phyloP scores from a whole-genome alignment of 2,888 invertebrate genomes.

The Lepidonotus clava region DNA sequence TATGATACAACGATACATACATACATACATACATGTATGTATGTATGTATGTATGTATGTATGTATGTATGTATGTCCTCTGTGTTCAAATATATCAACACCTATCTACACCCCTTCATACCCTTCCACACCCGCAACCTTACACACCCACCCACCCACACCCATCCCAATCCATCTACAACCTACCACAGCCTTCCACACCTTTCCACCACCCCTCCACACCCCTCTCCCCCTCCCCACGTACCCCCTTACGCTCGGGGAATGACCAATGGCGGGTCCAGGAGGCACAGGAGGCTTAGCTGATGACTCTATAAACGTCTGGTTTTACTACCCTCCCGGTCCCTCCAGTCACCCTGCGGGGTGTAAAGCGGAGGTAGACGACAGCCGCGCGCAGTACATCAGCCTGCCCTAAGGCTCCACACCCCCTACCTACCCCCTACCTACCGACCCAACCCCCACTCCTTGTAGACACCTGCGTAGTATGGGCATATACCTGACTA shows the following conservation, averaged over 20 bases:
- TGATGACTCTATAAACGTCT: slow-evolving; percentile 21
- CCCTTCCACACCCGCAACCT: not conserved
- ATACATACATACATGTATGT: not conserved
- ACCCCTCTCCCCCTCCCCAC: not conserved
- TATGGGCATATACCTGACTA: no score
- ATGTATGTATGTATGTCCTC: no score
- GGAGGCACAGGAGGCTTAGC: not conserved
- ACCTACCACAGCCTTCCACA: not conserved
- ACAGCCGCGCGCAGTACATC: not conserved
- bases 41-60: not conserved
- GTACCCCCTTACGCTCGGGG: not conserved
- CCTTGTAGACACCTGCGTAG: no score
- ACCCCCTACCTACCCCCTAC: no score
- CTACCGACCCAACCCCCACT: no score
- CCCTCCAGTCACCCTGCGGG: not conserved
- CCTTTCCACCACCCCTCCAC: not conserved
- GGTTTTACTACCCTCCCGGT: not conserved
- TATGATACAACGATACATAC: not conserved
- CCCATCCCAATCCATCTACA: not conserved
- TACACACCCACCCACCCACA: not conserved
- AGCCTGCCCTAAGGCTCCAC: no score
- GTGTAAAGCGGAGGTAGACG: not conserved
- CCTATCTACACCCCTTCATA: not conserved
- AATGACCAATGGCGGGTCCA: not conserved
- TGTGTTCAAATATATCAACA: not conserved